These are phyloP conservation scores for Semnornis frantzii DNA, from an alignment of 2,113 vertebrate species.

Conservation along the genomic window DNA sequence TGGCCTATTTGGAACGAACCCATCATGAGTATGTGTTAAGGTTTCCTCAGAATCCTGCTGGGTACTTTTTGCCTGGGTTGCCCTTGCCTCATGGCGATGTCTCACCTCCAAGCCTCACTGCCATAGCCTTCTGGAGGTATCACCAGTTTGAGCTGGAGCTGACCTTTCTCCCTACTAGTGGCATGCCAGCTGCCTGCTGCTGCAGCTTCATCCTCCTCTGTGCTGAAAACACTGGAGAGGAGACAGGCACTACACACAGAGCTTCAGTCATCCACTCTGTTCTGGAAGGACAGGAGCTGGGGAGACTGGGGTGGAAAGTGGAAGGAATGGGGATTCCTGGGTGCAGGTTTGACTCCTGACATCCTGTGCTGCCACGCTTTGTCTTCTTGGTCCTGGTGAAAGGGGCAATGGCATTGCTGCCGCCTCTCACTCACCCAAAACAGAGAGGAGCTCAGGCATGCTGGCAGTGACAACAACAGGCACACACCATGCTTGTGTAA, in stretches of 20 bases:
- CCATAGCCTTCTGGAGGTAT: not conserved
- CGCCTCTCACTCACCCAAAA: fast-evolving
- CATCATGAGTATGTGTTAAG: fast-evolving
- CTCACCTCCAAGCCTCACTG: not conserved
- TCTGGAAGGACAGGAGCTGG: not conserved
- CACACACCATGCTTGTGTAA: not conserved
- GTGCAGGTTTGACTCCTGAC: not conserved
- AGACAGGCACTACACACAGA: not conserved
- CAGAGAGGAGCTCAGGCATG: not conserved
- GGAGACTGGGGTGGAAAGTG: fast-evolving
- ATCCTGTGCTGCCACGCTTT: fast-evolving
- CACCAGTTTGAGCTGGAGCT: not conserved
- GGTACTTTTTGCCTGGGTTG: not conserved
- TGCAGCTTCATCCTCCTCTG: not conserved
- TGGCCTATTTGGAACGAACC: not conserved
- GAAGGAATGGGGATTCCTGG: not conserved
- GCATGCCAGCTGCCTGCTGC: not conserved
- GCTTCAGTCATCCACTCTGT: not conserved
- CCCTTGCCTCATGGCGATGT: not conserved
- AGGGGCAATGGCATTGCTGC: not conserved
- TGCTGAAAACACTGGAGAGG: not conserved
- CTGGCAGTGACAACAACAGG: not conserved
- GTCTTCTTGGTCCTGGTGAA: not conserved
- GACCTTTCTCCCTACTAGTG: not conserved
- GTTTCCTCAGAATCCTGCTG: not conserved